Conservation (phyloP, 2,113 vertebrate species). For the Naja naja region DNA sequence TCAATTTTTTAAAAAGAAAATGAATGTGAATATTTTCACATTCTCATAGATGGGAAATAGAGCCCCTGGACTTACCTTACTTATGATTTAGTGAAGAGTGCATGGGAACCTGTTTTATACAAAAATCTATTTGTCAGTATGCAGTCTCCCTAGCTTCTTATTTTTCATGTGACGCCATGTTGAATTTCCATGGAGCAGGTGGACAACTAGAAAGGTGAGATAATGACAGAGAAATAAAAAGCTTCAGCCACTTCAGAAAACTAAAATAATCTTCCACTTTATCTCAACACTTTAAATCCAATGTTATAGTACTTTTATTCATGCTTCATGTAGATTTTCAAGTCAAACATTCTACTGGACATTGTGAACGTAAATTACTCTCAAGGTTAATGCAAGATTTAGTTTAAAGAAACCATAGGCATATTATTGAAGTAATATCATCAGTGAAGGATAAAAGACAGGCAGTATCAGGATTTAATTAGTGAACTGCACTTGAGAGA, state of each 20-base stretch:
- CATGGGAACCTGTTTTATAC: not conserved
- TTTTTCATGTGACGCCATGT: not conserved
- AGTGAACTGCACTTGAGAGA: not conserved
- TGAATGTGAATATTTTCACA: not conserved
- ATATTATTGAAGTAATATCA: not conserved
- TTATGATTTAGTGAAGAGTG: not conserved
- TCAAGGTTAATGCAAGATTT: not conserved
- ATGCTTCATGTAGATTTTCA: not conserved
- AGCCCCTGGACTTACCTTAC: not conserved
- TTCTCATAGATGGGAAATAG: not conserved
- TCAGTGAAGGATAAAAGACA: not conserved
- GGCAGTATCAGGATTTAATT: not conserved
- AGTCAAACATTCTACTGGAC: not conserved
- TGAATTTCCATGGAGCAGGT: not conserved
- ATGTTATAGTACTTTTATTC: not conserved
- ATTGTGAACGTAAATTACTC: too few relatives aligned
- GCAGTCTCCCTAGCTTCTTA: not conserved
- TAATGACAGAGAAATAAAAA: not conserved
- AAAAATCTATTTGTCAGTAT: not conserved
- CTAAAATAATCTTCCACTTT: not conserved
- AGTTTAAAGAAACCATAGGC: not conserved
- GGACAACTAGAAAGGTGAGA: not conserved
- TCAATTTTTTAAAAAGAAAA: not conserved
- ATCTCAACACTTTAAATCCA: not conserved
- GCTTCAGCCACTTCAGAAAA: not conserved